phyloP scores from a whole-genome alignment of 2,888 invertebrate species.

The Therioaphis trifolii region DNA sequence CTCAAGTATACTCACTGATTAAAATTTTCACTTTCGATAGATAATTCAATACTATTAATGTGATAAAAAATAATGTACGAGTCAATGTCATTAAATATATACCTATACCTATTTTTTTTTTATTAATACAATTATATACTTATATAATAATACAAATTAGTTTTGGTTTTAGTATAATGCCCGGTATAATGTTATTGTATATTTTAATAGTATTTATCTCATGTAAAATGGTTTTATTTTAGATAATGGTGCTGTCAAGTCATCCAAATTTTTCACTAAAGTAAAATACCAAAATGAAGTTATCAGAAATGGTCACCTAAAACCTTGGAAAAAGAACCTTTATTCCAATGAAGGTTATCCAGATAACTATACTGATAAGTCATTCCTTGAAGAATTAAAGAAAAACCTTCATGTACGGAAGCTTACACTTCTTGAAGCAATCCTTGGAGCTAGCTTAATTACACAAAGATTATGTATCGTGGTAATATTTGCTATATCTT shows the following conservation, averaged over 20 bases:
- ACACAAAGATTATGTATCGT: constrained; percentile 84
- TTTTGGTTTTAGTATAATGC: neutral
- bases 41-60: too few species aligned
- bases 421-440: constrained; percentile 77
- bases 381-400: constrained; percentile 85
- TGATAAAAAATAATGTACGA: too few species aligned
- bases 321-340: constrained; percentile 87
- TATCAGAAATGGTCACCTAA: constrained; percentile 67
- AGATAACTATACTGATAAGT: constrained; percentile 91
- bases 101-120: too few species aligned
- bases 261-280: too few species aligned
- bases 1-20: too few species aligned
- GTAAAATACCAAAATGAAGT: too few species aligned
- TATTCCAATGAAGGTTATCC: constrained; percentile 88
- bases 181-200: neutral
- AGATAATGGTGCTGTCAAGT: constrained; percentile 47
- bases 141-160: neutral
- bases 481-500: constrained; percentile 79
- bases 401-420: constrained; percentile 85
- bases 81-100: too few species aligned
- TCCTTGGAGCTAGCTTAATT: constrained; percentile 81
- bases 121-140: too few species aligned
- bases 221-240: constrained; percentile 32
- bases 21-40: too few species aligned
- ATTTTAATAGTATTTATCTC: neutral